Evolutionary conservation across 35 echinoderm and acorn worm species (phyloP), one percentile per base, ranked within the genome.

Genomic region (Apostichopus japonicus): DNA sequence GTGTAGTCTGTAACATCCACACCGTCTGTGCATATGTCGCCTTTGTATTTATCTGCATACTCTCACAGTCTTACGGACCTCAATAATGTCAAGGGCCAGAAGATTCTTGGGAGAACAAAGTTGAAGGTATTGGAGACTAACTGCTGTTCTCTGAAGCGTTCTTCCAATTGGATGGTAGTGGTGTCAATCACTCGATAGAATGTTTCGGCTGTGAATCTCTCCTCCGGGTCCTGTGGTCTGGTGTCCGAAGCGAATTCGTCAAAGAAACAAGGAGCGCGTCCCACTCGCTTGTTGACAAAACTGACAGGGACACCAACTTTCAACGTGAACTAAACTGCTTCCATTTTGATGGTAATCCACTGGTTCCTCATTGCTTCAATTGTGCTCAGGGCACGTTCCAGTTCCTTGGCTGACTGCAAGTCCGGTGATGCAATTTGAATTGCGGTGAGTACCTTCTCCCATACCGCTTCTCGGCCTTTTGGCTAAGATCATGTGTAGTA

Each of bases 251-350:
- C 79, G 79, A 81, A 81, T 81, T 81, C 79, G 79, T 81, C 79
- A 81, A 81, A 81, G 79, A 81, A 81, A 81, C 79, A 24, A 81
- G 79, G 79, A 81, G 33, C 79, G 79, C 79, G 79, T 81, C 79
- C 79, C 79, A 81, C 79, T 81, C 79, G 79, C 79, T 81, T 81
- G 79, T 81, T 81, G 79, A 81, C 79, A 81, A 81, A 81, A 81
- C 79, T 81, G 23, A 81, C 79, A 81, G n/a, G 79, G 79, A 81
- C 79, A 81, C n/a, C 79, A 81, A 81, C 79, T 81, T 81, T 81
- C 79, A 81, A 55, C 79, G 79, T 24, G 79, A 81, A 6, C 79
- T 81, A 27, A n/a, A 33, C 79, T 81, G 79, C 79, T 81, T 81
- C 79, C 27, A 81, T 81, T 81, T 81, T 81, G 79, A 81, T 81